These are phyloP conservation scores for Poecilia wingei DNA, from an alignment of 2,797 vertebrate genomes.

Conservation along the genomic window DNA sequence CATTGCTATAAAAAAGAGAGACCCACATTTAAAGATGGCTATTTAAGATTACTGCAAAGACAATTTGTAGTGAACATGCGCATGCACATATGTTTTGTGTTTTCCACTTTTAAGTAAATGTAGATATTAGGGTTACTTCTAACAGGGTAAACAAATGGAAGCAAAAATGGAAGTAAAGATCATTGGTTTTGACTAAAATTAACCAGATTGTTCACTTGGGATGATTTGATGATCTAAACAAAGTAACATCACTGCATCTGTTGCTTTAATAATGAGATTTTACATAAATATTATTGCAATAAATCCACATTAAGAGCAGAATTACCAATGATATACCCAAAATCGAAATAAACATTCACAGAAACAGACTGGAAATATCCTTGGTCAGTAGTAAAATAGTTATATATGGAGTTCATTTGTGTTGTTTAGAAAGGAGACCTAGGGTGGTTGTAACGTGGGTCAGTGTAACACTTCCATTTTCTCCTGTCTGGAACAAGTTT, in stretches of 20 bases:
- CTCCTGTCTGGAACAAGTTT: not conserved
- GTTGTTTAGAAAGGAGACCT: not conserved
- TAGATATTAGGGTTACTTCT: not conserved
- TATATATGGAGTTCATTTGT: not conserved
- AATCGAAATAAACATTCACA: not conserved
- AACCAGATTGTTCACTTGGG: not conserved
- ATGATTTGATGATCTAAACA: not conserved
- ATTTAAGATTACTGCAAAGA: not conserved
- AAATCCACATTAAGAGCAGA: not conserved
- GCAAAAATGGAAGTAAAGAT: not conserved
- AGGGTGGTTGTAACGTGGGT: not conserved
- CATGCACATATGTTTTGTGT: not conserved
- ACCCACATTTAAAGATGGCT: conserved; percentile 24
- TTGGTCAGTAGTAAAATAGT: not conserved
- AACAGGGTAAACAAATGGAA: not conserved
- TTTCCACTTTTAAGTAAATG: not conserved
- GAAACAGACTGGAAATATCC: not conserved
- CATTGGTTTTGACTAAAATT: not conserved
- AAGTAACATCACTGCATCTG: not conserved
- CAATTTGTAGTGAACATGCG: not conserved
- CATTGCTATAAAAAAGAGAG: conserved; percentile 7
- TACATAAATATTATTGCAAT: not conserved
- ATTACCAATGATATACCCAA: too few relatives aligned
- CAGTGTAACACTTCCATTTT: not conserved
- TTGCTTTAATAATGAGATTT: not conserved